Evolutionary conservation across 2,888 invertebrate genomes (phyloP).

Genomic region (Scaeva pyrastri): DNA sequence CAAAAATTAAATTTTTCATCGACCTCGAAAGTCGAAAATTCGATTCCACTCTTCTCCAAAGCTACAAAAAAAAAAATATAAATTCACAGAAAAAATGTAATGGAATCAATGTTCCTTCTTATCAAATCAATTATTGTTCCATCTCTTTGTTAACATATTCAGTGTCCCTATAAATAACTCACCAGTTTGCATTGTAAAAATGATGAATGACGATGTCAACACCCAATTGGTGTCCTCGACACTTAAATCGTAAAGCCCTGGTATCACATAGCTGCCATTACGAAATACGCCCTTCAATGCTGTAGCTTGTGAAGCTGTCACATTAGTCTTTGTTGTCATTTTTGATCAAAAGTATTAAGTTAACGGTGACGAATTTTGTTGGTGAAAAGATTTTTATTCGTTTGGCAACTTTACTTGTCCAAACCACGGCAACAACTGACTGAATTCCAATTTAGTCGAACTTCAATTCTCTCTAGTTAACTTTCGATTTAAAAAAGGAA

Average conservation of each 20-base stretch:
- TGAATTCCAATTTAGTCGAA: constrained; percentile 35
- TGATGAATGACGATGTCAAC: constrained; percentile 93
- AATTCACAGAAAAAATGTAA: no score
- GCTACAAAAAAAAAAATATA: no score
- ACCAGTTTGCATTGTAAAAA: constrained; percentile 98
- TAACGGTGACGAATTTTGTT: background rate
- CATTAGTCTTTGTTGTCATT: constrained; percentile 81
- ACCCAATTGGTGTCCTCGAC: constrained; percentile 95
- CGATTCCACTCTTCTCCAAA: no score
- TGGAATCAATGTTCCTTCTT: background rate
- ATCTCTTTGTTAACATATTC: background rate
- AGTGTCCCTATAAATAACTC: constrained; percentile 68
- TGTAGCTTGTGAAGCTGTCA: constrained; percentile 80
- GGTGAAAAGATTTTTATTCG: background rate
- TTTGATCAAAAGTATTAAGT: background rate
- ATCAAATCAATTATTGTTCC: background rate
- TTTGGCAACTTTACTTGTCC: constrained; percentile 32
- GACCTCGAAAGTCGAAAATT: no score
- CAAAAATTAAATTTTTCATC: no score
- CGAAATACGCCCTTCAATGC: constrained; percentile 81
- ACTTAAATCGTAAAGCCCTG: constrained; percentile 87
- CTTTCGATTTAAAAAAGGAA: constrained; percentile 45
- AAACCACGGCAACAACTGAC: constrained; percentile 53
- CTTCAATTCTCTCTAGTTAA: constrained; percentile 39
- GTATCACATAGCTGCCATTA: constrained; percentile 84